Evolutionary conservation across 2,113 vertebrate genomes (phyloP), one percentile per base, ranked within the genome.

Genomic region (Mesoclemmys tuberculata): DNA sequence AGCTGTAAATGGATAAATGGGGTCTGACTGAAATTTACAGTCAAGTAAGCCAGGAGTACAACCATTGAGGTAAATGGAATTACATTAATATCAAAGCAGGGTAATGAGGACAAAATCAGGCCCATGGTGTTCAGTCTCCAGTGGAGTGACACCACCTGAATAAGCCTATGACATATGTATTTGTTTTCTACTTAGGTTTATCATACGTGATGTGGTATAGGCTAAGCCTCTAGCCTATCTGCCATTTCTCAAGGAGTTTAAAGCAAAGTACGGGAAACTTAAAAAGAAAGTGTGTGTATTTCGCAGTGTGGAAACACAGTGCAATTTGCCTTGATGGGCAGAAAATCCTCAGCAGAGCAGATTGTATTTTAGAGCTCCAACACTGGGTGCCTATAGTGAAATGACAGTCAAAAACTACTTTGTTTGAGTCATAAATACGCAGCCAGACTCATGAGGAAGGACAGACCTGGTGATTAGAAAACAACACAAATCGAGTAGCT

Each of bases 391-490:
- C 24, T 55, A 38, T 54, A 52, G 85, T 44, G 24, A 89, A 3
- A 68, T 0, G 0, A 1, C 85, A 38, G n/a, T 89, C 0, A 88
- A 51, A 85, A 54, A 14, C 0, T 19, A 6, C 2, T 21, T 12
- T 0, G 1, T 90, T 92, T 93, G 44, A 80, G 44, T 81, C 12
- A 29, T 90, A 78, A 85, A 55, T 81, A 11, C 3, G 58, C 3
- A 46, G 9, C 10, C 61, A 4, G 18, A 2, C 2, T 87, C 4
- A 48, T 64, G 18, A 68, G 77, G 80, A 56, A 68, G 8, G 71
- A 1, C 10, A 49, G 1, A 22, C 0, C 8, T 51, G 10, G 5
- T 21, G 48, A 0, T 1, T 9, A 56, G 10, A 88, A 77, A 56
- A 2, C 16, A 4, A 44, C 56, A 51, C 27, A 68, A 27, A 84